Base-by-base conservation (phyloP, 2,113 vertebrate genomes). In the Rhipidura dahli region DNA sequence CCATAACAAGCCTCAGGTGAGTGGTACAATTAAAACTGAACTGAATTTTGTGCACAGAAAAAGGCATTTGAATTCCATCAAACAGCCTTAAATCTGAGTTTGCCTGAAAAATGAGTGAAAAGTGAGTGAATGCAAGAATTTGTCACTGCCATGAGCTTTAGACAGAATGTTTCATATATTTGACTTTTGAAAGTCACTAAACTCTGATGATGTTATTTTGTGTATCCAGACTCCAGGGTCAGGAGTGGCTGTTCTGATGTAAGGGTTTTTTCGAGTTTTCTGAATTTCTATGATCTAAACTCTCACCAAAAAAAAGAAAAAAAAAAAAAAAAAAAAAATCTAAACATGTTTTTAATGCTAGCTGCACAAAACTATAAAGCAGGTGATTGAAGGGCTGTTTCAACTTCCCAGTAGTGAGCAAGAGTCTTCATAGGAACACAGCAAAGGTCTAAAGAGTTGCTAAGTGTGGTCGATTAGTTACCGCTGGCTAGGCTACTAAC, bases 171-270 rank as follows among this genome's bases (percentile, higher is more conserved):
- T 65, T 92, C 6, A 40, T 76, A n/a, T 23, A 40, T 44, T 33
- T 80, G 61, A 40, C 2, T n/a, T 96, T 20, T 15, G n/a, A 90
- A 76, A 72, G 86, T 68, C 27, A 49, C 13, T 44, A 18, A 78
- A 54, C 12, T 54, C 33, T 71, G 27, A 47, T 28, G 9, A 39
- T 33, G 5, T 2, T 40, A 8, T 59, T 53, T 54, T 13, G 47
- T 4, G 0, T 72, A 30, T 15, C 7, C 16, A 60, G 21, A 44
- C 30, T 44, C 30, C 64, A 72, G 53, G 16, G 31, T 49, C 49
- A 72, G 30, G 16, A 59, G 7, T 30, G 30, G 6, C 39, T 2
- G 7, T 83, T 69, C 27, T 0, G 0, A 77, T 10, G 2, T 8
- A 42, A 6, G 16, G 4, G 10, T 44, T 57, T 57, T 71, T 66